These are phyloP conservation scores for Chrysolina oricalcia DNA, from an alignment of 2,888 invertebrate genomes.

Conservation along the genomic window DNA sequence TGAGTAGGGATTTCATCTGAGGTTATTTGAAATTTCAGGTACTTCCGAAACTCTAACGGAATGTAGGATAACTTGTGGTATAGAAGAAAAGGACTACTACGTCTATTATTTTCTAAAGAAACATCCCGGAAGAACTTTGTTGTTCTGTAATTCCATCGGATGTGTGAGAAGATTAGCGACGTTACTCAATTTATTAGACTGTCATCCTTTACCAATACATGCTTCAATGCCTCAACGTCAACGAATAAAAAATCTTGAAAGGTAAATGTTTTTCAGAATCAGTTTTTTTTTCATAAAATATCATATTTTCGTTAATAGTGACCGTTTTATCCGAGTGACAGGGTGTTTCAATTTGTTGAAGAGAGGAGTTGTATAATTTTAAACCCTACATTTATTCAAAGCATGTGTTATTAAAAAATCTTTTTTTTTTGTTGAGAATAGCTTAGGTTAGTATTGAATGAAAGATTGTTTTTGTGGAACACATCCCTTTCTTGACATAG, in stretches of 20 bases:
- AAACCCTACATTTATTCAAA: no score
- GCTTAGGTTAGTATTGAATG: no score
- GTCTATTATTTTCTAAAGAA: conserved; percentile 91
- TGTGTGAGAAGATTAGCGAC: conserved; percentile 88
- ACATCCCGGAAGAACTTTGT: conserved; percentile 92
- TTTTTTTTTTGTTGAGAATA: no score
- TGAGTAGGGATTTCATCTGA: no score
- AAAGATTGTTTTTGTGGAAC: no score
- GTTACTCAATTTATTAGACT: conserved; percentile 80
- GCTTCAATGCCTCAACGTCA: conserved; percentile 96
- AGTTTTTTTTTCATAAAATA: no score
- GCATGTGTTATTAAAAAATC: no score
- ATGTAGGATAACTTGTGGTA: conserved; percentile 84
- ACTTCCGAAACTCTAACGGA: conserved; percentile 90
- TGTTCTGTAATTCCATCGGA: conserved; percentile 96
- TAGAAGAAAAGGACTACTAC: conserved; percentile 92
- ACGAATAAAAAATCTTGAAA: conserved; percentile 93
- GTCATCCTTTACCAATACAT: conserved; percentile 85
- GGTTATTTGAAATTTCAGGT: conserved; percentile 72
- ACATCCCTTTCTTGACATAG: no score
- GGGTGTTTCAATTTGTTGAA: no score
- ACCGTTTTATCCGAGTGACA: no score
- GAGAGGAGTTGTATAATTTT: no score
- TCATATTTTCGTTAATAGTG: no score
- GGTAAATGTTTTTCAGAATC: conserved; percentile 70